These are phyloP conservation scores for Xanthia togata DNA, from an alignment of 2,888 invertebrate species.

Conservation along the genomic window DNA sequence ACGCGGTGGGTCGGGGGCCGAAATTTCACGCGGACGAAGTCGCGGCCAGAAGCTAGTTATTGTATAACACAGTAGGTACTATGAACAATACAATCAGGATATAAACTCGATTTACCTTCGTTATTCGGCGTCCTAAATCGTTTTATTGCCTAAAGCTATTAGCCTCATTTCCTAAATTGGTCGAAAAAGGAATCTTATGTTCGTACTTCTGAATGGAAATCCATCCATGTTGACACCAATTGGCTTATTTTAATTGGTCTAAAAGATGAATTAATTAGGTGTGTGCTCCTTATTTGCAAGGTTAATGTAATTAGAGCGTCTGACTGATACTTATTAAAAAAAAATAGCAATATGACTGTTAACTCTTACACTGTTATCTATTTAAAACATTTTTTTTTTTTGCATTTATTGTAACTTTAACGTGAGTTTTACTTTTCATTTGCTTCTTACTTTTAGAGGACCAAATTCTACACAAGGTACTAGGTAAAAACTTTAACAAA, in stretches of 20 bases:
- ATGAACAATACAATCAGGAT: neutral
- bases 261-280: slow-evolving; percentile 33
- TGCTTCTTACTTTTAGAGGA: neutral
- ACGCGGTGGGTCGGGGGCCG: no score
- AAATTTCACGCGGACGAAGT: no score
- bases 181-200: neutral
- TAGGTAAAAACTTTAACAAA: slow-evolving; percentile 3
- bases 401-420: neutral
- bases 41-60: no score
- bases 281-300: slow-evolving; percentile 39
- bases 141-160: neutral
- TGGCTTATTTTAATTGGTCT: slow-evolving; percentile 27
- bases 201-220: neutral
- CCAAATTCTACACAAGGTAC: neutral
- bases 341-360: neutral
- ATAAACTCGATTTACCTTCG: neutral
- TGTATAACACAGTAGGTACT: neutral
- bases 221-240: slow-evolving; percentile 11
- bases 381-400: neutral
- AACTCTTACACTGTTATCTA: neutral
- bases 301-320: slow-evolving; percentile 50
- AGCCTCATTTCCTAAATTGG: neutral
- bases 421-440: neutral
- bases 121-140: neutral
- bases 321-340: neutral